A percentile compares a stretch with the other conserved stretches of the same genome.
phyloP scores from a whole-genome alignment of 2,113 vertebrate species.

The Agelaius phoeniceus region DNA sequence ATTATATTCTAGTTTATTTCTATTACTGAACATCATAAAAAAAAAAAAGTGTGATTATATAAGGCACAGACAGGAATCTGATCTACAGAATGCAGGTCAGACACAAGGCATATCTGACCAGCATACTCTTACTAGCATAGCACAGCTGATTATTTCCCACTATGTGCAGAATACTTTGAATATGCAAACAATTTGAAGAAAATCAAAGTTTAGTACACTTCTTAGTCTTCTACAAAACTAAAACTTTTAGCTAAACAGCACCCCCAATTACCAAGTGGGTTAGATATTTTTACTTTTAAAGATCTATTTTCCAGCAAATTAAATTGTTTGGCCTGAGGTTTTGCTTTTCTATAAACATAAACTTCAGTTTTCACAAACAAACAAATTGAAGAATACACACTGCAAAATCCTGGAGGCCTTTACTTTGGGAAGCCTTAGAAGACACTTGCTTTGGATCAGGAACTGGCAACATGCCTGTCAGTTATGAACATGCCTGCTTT shows the following conservation, averaged over 20 bases:
- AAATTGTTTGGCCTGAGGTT: neutral
- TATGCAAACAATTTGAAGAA: neutral
- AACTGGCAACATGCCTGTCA: neutral
- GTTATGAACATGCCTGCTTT: neutral
- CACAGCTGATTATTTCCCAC: neutral
- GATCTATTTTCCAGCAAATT: neutral
- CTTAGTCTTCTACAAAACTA: neutral
- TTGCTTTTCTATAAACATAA: constrained; percentile 3
- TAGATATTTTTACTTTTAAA: neutral
- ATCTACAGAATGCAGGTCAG: neutral
- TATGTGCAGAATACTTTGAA: neutral
- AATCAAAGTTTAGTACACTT: neutral
- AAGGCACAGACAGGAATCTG: neutral
- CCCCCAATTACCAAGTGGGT: neutral
- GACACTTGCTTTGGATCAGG: neutral
- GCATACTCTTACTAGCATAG: neutral
- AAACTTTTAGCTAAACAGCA: neutral
- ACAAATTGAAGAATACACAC: neutral
- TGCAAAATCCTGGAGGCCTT: neutral
- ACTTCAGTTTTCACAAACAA: neutral
- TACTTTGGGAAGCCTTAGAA: neutral
- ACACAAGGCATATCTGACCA: neutral
- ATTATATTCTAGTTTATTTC: neutral
- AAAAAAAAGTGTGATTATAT: neutral
- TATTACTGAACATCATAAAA: neutral